Percentiles rank a stretch among this genome's conserved stretches.
These are phyloP conservation scores for Delphinus delphis DNA, from an alignment of 2,113 vertebrate genomes.

Conservation along the genomic window DNA sequence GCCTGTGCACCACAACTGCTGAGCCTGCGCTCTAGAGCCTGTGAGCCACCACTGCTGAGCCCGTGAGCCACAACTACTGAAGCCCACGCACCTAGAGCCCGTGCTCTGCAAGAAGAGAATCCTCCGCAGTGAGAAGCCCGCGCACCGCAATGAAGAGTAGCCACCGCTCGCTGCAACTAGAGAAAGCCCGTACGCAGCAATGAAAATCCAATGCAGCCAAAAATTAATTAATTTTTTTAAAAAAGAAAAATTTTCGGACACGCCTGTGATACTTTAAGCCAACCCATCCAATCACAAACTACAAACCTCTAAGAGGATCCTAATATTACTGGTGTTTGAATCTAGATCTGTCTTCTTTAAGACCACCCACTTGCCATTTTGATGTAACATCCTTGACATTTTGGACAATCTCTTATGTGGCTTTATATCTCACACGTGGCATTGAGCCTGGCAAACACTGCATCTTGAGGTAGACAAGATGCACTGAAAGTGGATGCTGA, in stretches of 20 bases:
- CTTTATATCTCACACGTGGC: not conserved
- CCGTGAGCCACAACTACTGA: too few species aligned
- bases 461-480: not conserved
- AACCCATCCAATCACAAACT: not conserved
- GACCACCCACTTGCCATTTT: not conserved
- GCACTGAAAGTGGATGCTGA: not conserved
- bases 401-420: not conserved
- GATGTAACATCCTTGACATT: not conserved
- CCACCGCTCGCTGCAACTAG: too few species aligned
- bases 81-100: too few species aligned
- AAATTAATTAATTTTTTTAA: too few species aligned
- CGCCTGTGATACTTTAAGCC: not conserved
- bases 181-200: too few species aligned
- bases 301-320: not conserved
- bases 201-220: too few species aligned
- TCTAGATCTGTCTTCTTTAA: not conserved
- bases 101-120: too few species aligned
- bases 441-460: not conserved
- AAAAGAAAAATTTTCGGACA: not conserved
- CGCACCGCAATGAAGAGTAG: too few species aligned
- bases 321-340: not conserved
- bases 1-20: too few species aligned
- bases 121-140: too few species aligned
- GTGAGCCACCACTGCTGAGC: too few species aligned
- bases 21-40: too few species aligned